Evolutionary conservation across 2,113 vertebrate species (phyloP).

Genomic region (Upupa epops): DNA sequence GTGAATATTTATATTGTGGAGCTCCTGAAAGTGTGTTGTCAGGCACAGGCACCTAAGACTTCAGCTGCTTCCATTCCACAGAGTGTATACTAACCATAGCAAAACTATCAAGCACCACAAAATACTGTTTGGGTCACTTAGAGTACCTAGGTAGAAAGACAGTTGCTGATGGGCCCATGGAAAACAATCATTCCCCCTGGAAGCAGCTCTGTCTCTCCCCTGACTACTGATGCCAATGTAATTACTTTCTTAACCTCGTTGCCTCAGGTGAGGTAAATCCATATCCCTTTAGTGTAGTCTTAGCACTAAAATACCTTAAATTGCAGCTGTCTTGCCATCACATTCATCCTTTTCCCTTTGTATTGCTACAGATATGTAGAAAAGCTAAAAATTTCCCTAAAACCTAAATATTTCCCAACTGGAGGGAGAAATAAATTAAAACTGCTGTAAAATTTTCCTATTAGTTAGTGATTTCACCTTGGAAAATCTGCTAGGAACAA

Average conservation of each 20-base stretch:
- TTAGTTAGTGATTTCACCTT: constrained; percentile 68
- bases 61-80: neutral
- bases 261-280: neutral
- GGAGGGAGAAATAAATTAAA: constrained; percentile 74
- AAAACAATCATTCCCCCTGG: neutral
- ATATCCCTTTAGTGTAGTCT: neutral
- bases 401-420: constrained; percentile 41
- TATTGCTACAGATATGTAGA: neutral
- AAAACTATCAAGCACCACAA: rapidly evolving
- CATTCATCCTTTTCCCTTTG: neutral
- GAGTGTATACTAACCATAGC: neutral
- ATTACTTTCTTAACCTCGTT: neutral
- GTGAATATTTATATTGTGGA: neutral
- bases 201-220: neutral
- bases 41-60: neutral
- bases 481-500: constrained; percentile 66
- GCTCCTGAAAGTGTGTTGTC: neutral
- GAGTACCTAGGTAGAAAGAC: neutral
- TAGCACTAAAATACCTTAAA: neutral
- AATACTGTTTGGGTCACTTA: neutral
- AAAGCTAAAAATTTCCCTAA: too few relatives aligned
- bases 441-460: constrained; percentile 71
- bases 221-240: neutral
- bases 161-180: neutral
- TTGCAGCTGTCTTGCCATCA: neutral